Percentiles rank a stretch among this genome's conserved stretches.
phyloP scores from a whole-genome alignment of 2,113 vertebrate genomes.

The Miniopterus natalensis region DNA sequence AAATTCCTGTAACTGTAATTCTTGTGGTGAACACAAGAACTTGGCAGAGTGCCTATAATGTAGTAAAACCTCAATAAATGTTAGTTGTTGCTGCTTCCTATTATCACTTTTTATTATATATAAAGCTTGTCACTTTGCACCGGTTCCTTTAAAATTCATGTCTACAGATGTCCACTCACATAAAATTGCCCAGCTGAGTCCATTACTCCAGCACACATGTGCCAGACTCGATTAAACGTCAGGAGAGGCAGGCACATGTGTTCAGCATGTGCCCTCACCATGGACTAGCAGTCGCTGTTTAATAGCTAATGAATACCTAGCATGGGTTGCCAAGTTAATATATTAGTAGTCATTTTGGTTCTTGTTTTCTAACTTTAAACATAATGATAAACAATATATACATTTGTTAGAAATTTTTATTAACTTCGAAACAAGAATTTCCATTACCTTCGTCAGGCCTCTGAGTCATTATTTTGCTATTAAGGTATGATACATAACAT shows the following conservation, averaged over 20 bases:
- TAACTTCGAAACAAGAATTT: background rate
- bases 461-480: background rate
- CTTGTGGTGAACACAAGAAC: background rate
- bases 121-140: constrained; percentile 67
- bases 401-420: background rate
- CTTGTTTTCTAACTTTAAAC: background rate
- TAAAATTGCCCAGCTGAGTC: constrained; percentile 60
- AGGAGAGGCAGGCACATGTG: background rate
- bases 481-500: background rate
- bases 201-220: constrained; percentile 13
- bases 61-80: background rate
- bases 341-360: background rate
- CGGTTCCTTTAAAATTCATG: constrained; percentile 14
- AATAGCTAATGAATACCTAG: background rate
- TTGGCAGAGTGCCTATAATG: background rate
- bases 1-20: background rate
- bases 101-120: background rate
- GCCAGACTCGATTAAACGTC: constrained; percentile 52
- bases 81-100: background rate
- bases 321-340: background rate
- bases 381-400: background rate
- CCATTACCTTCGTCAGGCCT: background rate
- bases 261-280: background rate
- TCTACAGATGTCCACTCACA: constrained; percentile 71
- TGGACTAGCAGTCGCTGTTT: background rate